These are phyloP conservation scores for Bubo scandiacus DNA, from an alignment of 2,113 vertebrate species.

Conservation along the genomic window DNA sequence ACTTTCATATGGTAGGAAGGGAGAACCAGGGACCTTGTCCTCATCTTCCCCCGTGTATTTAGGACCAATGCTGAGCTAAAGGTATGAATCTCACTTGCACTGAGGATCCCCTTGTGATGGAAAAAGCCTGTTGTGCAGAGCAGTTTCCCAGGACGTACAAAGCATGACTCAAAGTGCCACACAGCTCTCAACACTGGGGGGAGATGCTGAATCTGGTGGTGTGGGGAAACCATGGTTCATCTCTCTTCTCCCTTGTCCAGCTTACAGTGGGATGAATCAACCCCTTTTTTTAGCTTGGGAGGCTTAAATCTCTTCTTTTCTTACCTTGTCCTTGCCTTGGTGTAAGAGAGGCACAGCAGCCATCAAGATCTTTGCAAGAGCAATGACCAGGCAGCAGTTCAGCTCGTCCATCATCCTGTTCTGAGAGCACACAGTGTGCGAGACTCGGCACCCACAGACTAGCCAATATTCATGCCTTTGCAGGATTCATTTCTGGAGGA, in stretches of 20 bases:
- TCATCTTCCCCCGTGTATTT: background rate
- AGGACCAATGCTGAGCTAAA: background rate
- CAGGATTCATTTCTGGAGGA: background rate
- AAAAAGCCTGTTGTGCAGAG: background rate
- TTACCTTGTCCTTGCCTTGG: background rate
- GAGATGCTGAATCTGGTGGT: too few species aligned
- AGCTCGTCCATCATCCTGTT: background rate
- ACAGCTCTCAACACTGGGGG: background rate
- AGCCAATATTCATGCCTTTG: background rate
- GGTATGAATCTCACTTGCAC: background rate
- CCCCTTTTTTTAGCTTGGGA: background rate
- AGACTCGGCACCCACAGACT: background rate
- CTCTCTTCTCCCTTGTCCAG: background rate
- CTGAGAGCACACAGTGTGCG: rapidly evolving
- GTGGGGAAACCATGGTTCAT: background rate
- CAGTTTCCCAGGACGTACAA: background rate
- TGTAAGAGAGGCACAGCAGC: background rate
- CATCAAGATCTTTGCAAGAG: background rate
- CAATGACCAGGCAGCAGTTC: background rate
- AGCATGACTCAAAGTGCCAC: background rate
- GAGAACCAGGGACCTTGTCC: background rate
- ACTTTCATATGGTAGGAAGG: background rate
- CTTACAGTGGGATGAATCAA: background rate
- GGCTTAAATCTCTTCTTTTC: background rate
- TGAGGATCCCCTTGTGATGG: background rate